These are phyloP conservation scores for Cotesia glomerata DNA, from an alignment of 1,140 invertebrate genomes.

Conservation along the genomic window DNA sequence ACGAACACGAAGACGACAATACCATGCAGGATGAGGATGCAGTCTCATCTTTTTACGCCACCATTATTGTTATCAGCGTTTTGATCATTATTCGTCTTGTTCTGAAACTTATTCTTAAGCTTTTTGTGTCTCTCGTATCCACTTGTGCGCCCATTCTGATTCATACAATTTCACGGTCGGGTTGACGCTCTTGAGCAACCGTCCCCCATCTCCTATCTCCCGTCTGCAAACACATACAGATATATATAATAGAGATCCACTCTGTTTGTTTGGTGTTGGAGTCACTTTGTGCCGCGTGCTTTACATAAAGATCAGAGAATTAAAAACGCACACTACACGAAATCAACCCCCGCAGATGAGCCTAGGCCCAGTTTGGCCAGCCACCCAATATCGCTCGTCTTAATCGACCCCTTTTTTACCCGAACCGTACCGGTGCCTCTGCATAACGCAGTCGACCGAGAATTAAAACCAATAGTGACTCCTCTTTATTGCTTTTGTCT, in stretches of 20 bases:
- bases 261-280: slow-evolving; percentile 8
- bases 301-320: slow-evolving; percentile 60
- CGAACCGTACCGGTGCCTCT: background rate
- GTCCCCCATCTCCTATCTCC: slow-evolving; percentile 9
- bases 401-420: slow-evolving; percentile 4
- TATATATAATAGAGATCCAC: background rate
- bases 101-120: slow-evolving; percentile 6
- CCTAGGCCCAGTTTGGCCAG: background rate
- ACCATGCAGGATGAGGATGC: background rate
- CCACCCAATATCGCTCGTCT: background rate
- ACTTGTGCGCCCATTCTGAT: slow-evolving; percentile 42
- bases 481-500: slow-evolving; percentile 20
- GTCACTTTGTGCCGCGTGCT: slow-evolving; percentile 38
- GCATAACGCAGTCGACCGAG: slow-evolving; percentile 1
- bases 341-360: slow-evolving; percentile 43
- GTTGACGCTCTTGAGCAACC: slow-evolving; percentile 44
- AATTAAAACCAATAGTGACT: slow-evolving; percentile 1
- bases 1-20: no score
- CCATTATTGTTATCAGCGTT: no score
- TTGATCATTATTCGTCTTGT: slow-evolving; percentile 22
- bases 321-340: slow-evolving; percentile 55
- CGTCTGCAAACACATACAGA: slow-evolving; percentile 13
- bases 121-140: slow-evolving; percentile 44
- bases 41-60: background rate
- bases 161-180: slow-evolving; percentile 59